phyloP scores from a whole-genome alignment of 2,888 invertebrate species.

The Lithophane ornitopus region DNA sequence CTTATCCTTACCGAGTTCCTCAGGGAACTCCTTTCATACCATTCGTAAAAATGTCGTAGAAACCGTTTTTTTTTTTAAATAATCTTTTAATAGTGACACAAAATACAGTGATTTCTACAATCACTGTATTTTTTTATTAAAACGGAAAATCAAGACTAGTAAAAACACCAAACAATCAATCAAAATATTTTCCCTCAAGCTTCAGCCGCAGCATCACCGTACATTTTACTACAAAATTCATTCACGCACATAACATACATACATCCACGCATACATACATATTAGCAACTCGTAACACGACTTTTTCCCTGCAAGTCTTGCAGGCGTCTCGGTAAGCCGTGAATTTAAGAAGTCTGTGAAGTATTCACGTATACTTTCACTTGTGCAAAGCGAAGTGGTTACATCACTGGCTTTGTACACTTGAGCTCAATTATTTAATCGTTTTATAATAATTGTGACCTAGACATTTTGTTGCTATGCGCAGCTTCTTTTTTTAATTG shows the following conservation, averaged over 20 bases:
- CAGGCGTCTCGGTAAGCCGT: slow-evolving; percentile 49
- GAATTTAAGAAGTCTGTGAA: slow-evolving; percentile 61
- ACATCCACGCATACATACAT: slow-evolving; percentile 13
- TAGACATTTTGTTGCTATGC: slow-evolving; percentile 71
- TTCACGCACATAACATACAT: slow-evolving; percentile 49
- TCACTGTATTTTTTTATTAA: too few relatives aligned
- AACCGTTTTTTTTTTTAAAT: background rate
- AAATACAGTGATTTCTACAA: background rate
- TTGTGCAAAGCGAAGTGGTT: slow-evolving; percentile 69
- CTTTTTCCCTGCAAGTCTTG: slow-evolving; percentile 61
- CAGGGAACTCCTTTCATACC: background rate
- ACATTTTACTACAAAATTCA: slow-evolving; percentile 50
- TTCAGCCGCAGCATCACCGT: background rate
- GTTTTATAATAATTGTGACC: slow-evolving; percentile 82
- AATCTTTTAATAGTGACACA: background rate
- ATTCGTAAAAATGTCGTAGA: background rate
- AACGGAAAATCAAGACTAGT: background rate
- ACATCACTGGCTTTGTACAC: slow-evolving; percentile 75
- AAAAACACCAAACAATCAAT: background rate
- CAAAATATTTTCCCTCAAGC: background rate
- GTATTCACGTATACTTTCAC: slow-evolving; percentile 76
- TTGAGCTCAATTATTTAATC: slow-evolving; percentile 81
- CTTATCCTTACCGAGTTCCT: background rate
- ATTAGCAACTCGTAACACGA: slow-evolving; percentile 55
- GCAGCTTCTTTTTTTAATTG: slow-evolving; percentile 50